These are phyloP conservation scores for Ophioninae sp. DNA, from an alignment of 2,888 invertebrate species.

Conservation along the genomic window DNA sequence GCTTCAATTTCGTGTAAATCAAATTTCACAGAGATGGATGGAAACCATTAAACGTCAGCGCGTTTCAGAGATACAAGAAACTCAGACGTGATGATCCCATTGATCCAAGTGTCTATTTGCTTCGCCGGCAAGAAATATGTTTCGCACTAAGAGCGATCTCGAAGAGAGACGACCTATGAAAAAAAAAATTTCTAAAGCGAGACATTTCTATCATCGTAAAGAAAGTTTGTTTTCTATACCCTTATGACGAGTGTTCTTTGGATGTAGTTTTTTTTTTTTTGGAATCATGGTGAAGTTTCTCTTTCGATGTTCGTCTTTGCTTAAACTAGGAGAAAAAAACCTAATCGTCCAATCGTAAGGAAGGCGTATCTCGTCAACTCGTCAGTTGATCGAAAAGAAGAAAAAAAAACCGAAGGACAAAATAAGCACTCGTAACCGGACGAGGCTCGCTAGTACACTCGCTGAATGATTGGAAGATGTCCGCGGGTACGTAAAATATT, in stretches of 20 bases:
- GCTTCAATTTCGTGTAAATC: neutral
- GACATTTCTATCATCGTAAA: neutral
- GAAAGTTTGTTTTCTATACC: neutral
- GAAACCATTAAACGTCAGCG: neutral
- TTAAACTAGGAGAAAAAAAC: neutral
- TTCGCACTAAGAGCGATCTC: neutral
- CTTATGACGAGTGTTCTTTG: neutral
- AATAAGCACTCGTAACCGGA: constrained; percentile 34
- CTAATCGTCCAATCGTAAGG: constrained; percentile 1
- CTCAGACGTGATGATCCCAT: no score
- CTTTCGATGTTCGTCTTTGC: neutral
- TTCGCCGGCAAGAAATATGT: no score
- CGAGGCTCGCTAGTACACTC: constrained; percentile 12
- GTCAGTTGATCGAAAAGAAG: neutral
- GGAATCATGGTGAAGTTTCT: neutral
- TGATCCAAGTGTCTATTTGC: no score
- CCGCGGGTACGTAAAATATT: constrained; percentile 24
- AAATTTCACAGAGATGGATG: neutral
- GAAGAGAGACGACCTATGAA: neutral
- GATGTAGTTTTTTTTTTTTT: constrained; percentile 1
- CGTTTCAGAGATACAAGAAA: neutral
- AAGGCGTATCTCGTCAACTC: neutral
- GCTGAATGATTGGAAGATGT: constrained; percentile 3
- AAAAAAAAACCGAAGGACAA: constrained; percentile 1
- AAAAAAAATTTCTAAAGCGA: neutral